These are phyloP conservation scores for Poecile montanus DNA, from an alignment of 2,797 vertebrate species.

Conservation along the genomic window DNA sequence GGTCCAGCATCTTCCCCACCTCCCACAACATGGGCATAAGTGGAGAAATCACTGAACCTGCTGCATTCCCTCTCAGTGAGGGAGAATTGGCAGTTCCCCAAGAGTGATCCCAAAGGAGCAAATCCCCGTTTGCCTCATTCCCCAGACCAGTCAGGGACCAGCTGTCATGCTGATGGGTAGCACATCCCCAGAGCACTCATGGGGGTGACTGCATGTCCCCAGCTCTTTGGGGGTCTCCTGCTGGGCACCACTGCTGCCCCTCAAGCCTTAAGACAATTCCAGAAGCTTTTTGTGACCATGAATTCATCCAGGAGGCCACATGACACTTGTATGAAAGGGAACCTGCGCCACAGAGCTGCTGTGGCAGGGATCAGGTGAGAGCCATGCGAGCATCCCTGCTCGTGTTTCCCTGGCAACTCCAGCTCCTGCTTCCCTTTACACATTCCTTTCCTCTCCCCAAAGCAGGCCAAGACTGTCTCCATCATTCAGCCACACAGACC, in stretches of 20 bases:
- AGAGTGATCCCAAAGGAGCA: background rate
- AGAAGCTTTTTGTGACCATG: background rate
- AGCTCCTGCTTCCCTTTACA: constrained; percentile 34
- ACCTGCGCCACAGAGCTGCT: accelerated
- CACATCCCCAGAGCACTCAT: accelerated
- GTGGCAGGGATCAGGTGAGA: constrained; percentile 44
- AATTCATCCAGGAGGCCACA: background rate
- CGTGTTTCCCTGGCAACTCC: constrained; percentile 66
- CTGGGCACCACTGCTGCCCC: background rate
- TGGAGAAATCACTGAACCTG: background rate
- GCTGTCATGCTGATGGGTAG: accelerated
- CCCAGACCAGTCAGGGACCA: background rate
- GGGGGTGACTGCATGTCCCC: accelerated
- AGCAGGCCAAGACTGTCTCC: constrained; percentile 18
- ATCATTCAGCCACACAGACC: background rate
- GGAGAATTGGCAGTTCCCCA: background rate
- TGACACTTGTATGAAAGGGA: background rate
- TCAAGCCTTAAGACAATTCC: background rate
- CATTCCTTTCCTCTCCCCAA: constrained; percentile 28
- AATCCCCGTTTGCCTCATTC: background rate
- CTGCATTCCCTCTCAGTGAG: background rate
- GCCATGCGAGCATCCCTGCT: constrained; percentile 4
- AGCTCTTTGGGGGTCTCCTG: background rate
- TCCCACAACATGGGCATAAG: accelerated
- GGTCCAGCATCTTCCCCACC: background rate